Conservation (phyloP, 2,113 vertebrate species). For the Corythornis madagascariensis region DNA sequence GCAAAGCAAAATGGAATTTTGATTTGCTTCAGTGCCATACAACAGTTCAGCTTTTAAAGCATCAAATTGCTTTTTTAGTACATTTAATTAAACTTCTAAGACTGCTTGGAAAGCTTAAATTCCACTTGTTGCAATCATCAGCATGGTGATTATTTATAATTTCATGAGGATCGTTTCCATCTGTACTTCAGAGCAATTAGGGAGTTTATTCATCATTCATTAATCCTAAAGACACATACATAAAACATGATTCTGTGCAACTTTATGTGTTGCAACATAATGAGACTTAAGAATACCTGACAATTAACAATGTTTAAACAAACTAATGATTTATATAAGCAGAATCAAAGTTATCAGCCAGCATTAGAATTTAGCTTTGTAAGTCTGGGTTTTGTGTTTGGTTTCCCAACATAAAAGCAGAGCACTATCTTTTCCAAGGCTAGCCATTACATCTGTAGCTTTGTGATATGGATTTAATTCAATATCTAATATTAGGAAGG, state of each 20-base stretch:
- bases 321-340: not conserved
- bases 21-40: slow-evolving; percentile 51
- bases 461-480: not conserved
- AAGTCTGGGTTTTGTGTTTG: not conserved
- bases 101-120: slow-evolving; percentile 47
- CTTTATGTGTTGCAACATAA: not conserved
- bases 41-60: slow-evolving; percentile 39
- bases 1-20: slow-evolving; percentile 35
- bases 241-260: slow-evolving; percentile 22
- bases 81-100: slow-evolving; percentile 68
- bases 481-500: not conserved
- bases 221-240: slow-evolving; percentile 52
- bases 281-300: not conserved
- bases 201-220: slow-evolving; percentile 69
- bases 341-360: not conserved
- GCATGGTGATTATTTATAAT: slow-evolving; percentile 65
- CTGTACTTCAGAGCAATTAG: slow-evolving; percentile 41
- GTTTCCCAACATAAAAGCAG: not conserved
- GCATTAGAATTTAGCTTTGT: not conserved
- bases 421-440: not conserved
- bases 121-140: slow-evolving; percentile 64
- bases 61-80: slow-evolving; percentile 53
- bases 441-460: not conserved
- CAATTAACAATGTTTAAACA: slow-evolving; percentile 30
- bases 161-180: slow-evolving; percentile 42